A percentile compares a stretch with the other conserved stretches of the same genome.
These are phyloP conservation scores for Neoscelio sp. DNA, from an alignment of 2,888 invertebrate genomes.

Conservation along the genomic window DNA sequence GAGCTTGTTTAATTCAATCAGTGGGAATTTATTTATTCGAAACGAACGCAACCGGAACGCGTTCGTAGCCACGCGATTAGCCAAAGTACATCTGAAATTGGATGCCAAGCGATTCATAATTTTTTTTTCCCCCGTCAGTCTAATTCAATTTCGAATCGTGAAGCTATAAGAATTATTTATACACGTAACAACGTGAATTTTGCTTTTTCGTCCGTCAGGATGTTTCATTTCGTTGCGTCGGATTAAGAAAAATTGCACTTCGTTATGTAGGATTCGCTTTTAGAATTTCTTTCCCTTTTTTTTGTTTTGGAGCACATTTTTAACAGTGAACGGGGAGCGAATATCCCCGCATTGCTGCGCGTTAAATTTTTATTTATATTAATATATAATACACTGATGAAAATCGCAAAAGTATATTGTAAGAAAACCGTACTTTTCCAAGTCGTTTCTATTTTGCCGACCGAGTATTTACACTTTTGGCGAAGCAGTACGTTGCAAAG, in stretches of 20 bases:
- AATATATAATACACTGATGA: conserved; percentile 31
- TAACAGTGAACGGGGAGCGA: conserved; percentile 4
- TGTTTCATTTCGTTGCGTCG: conserved; percentile 5
- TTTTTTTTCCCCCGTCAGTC: no score
- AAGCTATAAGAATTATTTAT: conserved; percentile 28
- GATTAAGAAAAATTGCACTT: conserved; percentile 49
- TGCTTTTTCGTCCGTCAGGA: not conserved
- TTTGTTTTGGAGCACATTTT: conserved; percentile 33
- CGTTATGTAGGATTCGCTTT: conserved; percentile 34
- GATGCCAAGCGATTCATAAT: no score
- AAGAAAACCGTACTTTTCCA: conserved; percentile 22
- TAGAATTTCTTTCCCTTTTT: conserved; percentile 17
- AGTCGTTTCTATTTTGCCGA: conserved; percentile 32
- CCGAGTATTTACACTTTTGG: conserved; percentile 34
- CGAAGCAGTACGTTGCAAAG: conserved; percentile 9
- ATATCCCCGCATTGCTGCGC: conserved; percentile 7
- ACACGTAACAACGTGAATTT: not conserved
- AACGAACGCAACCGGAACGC: no score
- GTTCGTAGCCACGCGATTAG: conserved; percentile 3
- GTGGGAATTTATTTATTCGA: not conserved
- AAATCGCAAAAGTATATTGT: conserved; percentile 26
- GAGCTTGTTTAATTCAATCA: not conserved
- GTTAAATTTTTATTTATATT: conserved; percentile 23
- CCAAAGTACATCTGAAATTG: not conserved
- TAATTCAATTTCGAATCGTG: conserved; percentile 23